These are phyloP conservation scores for Rhamphomyia laevipes DNA, from an alignment of 2,888 invertebrate genomes.

Conservation along the genomic window DNA sequence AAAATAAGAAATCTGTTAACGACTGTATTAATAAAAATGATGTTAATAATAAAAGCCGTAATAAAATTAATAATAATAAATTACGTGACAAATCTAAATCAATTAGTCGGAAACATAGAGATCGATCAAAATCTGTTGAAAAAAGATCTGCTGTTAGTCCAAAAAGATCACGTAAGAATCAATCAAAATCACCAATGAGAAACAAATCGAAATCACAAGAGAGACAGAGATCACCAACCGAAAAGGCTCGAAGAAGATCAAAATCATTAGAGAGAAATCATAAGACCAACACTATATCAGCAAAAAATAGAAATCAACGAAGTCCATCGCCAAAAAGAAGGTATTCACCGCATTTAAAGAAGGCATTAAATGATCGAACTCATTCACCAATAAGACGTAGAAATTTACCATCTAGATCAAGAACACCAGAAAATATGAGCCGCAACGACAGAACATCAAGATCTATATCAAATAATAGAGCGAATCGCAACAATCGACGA, in stretches of 20 bases:
- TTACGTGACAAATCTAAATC: constrained; percentile 11
- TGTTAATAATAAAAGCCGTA: too few relatives aligned
- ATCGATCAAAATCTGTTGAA: constrained; percentile 7
- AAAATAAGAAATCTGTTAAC: neutral
- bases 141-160: constrained; percentile 8
- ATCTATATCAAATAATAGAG: neutral
- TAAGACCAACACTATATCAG: constrained; percentile 1
- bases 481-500: neutral
- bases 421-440: too few relatives aligned
- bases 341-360: neutral
- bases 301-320: constrained; percentile 2
- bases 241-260: neutral
- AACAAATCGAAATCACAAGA: constrained; percentile 6
- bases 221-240: neutral
- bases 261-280: constrained; percentile 2
- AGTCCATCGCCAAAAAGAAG: constrained; percentile 7
- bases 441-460: too few relatives aligned
- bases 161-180: constrained; percentile 8
- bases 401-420: neutral
- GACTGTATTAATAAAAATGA: neutral
- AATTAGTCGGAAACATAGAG: constrained; percentile 9
- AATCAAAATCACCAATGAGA: constrained; percentile 6
- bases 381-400: constrained; percentile 6
- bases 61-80: neutral
- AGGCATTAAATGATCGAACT: constrained; percentile 8